These are phyloP conservation scores for Tiphia femorata DNA, from an alignment of 2,888 invertebrate genomes.

Conservation along the genomic window DNA sequence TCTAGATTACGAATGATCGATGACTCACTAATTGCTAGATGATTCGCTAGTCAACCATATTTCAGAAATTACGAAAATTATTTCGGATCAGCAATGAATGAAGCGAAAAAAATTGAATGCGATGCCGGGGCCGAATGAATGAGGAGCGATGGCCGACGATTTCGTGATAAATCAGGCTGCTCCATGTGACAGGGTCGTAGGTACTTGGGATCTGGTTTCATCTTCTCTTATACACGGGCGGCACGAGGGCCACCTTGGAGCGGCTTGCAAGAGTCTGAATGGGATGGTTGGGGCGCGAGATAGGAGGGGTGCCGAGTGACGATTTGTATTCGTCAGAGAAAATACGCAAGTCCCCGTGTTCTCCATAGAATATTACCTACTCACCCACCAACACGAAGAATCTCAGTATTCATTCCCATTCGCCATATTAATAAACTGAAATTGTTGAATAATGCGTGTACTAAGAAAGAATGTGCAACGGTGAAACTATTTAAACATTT, in stretches of 20 bases:
- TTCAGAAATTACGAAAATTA: too few relatives aligned
- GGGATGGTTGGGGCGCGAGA: too few relatives aligned
- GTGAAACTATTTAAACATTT: too few relatives aligned
- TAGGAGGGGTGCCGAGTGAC: slow-evolving; percentile 39
- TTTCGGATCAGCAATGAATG: too few relatives aligned
- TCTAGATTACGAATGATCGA: too few relatives aligned
- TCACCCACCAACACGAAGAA: slow-evolving; percentile 27
- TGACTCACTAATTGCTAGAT: too few relatives aligned
- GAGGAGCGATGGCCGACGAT: slow-evolving; percentile 15
- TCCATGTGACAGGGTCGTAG: slow-evolving; percentile 26
- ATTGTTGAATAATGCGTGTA: too few relatives aligned
- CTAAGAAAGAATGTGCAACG: too few relatives aligned
- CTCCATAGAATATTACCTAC: slow-evolving; percentile 37
- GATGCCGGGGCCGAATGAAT: too few relatives aligned
- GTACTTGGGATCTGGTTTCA: slow-evolving; percentile 37
- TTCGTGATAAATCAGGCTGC: slow-evolving; percentile 40
- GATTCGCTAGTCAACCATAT: too few relatives aligned
- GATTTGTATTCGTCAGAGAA: slow-evolving; percentile 52
- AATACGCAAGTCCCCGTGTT: slow-evolving; percentile 28
- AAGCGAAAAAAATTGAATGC: too few relatives aligned
- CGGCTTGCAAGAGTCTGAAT: slow-evolving; percentile 34
- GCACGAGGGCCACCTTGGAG: slow-evolving; percentile 43
- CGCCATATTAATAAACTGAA: slow-evolving; percentile 52
- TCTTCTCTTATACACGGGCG: slow-evolving; percentile 36
- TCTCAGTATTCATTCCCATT: slow-evolving; percentile 49